Conservation (phyloP, 64 coral and sea anemone species). For the Montipora cactus region DNA sequence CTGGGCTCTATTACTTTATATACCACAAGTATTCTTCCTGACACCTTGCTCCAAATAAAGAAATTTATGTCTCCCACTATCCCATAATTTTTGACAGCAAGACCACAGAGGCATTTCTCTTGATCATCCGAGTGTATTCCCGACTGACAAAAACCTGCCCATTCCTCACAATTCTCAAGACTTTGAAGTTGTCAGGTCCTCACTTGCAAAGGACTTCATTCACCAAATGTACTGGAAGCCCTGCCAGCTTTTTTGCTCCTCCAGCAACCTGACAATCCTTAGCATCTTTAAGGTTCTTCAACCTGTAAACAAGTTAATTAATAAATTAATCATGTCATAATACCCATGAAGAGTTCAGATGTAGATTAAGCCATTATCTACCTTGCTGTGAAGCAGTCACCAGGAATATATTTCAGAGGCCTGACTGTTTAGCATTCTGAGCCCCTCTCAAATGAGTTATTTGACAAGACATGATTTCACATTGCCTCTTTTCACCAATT, state of each 20-base stretch:
- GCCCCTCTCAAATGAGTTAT: too few species aligned
- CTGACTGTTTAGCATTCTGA: too few species aligned
- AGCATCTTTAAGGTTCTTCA: slow-evolving; percentile 24
- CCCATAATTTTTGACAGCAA: neutral
- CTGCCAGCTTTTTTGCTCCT: neutral
- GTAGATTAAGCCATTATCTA: too few species aligned
- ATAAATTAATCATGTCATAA: too few species aligned
- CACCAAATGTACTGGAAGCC: neutral
- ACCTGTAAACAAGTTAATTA: neutral
- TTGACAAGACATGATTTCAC: too few species aligned
- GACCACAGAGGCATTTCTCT: neutral
- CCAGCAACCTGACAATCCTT: slow-evolving; percentile 31
- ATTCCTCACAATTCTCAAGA: neutral
- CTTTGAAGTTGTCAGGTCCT: neutral
- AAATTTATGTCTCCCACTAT: slow-evolving; percentile 36
- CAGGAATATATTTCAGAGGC: too few species aligned
- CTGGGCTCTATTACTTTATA: slow-evolving; percentile 32
- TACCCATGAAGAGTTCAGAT: too few species aligned
- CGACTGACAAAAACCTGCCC: neutral
- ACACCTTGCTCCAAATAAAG: slow-evolving; percentile 13
- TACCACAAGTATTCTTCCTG: neutral
- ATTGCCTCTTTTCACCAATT: too few species aligned
- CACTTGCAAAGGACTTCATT: neutral
- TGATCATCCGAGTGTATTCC: neutral
- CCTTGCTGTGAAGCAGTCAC: too few species aligned